Base-by-base conservation (phyloP, 1,140 invertebrate species). In the Hyles vespertilio region DNA sequence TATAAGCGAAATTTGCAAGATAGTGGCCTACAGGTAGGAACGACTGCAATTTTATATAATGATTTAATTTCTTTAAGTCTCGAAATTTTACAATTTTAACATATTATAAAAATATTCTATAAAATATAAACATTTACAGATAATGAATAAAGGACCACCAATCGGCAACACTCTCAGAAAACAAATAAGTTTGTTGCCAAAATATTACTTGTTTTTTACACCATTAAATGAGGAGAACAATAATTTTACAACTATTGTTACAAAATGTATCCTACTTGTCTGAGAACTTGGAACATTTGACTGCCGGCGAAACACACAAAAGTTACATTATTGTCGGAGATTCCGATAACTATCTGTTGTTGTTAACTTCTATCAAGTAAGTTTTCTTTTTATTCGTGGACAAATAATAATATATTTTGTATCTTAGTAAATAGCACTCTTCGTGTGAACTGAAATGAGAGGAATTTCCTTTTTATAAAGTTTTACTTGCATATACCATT, bases 111-210 rank as follows among this genome's bases (percentile, higher is more conserved):
- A 40, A 40, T n/a, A n/a, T 40, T 40, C 4, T 40, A 40, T 5
- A 1, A 40, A 40, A 10, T 45, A 54, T 44, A 3, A 4, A 51
- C 46, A 10, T 33, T 56, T 45, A 34, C 61, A 88, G 89, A 86
- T 89, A 73, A 87, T 89, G 77, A 90, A 89, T 65, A 89, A 87
- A 77, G 77, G 79, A 7, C 78, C 89, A 32, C 86, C 89, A 50
- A 77, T 79, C 4, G 87, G 87, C 22, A 89, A 89, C 56, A 50
- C 82, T 47, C 36, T 90, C 3, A 72, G 79, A 11, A 85, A 84
- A 68, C 88, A 89, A 81, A 76, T 89, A 40, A 75, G 70, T 48
- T 62, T 88, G n/a, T 67, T 90, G 0, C 89, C 87, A 34, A 83
- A 85, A 60, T 89, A 89, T 65, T 71, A 77, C 10, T 47, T 90